Evolutionary conservation across 2,888 invertebrate genomes (phyloP).

Genomic region (Chaetogeoica ovagalla): DNA sequence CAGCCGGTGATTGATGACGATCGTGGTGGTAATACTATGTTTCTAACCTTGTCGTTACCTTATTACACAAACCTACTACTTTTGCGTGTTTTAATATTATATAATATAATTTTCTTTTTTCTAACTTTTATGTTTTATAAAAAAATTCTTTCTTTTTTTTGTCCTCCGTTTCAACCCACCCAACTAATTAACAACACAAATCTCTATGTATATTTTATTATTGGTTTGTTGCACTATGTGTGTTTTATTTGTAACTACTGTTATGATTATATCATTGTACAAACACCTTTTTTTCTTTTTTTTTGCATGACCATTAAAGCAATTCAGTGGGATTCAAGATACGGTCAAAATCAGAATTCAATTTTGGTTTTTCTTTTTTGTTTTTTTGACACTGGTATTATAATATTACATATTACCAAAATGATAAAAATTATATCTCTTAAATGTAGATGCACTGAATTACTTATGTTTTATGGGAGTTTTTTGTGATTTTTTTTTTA

Average conservation of each 20-base stretch:
- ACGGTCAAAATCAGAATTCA: too few relatives aligned
- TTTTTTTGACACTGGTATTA: neutral
- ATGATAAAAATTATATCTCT: neutral
- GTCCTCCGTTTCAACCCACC: neutral
- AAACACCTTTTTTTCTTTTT: neutral
- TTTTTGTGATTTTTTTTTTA: constrained; percentile 1
- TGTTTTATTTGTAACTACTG: constrained; percentile 10
- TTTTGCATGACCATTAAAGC: constrained; percentile 25
- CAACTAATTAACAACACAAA: neutral
- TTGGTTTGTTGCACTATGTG: constrained; percentile 47
- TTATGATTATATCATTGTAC: neutral
- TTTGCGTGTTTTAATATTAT: neutral
- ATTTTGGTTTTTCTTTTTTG: too few relatives aligned
- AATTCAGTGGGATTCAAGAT: constrained; percentile 16
- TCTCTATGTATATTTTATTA: neutral
- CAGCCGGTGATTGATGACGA: constrained; percentile 8
- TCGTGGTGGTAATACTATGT: constrained; percentile 16
- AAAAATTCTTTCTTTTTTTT: neutral
- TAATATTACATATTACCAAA: too few relatives aligned
- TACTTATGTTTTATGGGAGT: constrained; percentile 18
- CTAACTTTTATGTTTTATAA: too few relatives aligned
- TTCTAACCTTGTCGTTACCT: neutral
- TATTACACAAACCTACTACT: neutral
- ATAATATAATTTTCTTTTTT: neutral
- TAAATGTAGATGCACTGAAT: constrained; percentile 18